Evolutionary conservation across 2,888 invertebrate species (phyloP).

Genomic region (Shargacucullia verbasci): DNA sequence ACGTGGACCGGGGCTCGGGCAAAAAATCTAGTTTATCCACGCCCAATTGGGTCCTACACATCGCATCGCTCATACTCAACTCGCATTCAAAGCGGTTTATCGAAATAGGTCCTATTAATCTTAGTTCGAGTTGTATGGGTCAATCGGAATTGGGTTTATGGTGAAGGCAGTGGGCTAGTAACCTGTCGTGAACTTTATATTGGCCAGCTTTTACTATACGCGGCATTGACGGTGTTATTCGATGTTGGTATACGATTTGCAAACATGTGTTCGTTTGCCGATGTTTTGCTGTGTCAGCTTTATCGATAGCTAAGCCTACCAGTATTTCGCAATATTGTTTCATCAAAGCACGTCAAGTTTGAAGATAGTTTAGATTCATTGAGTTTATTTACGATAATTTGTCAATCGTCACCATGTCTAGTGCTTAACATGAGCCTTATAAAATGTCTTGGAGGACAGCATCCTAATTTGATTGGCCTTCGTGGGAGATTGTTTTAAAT

Average conservation of each 20-base stretch:
- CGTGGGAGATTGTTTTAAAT: too few species aligned
- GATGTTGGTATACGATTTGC: neutral
- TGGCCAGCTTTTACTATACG: constrained; percentile 2
- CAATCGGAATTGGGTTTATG: constrained; percentile 34
- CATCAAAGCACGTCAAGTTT: too few species aligned
- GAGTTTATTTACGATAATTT: too few species aligned
- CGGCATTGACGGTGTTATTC: neutral
- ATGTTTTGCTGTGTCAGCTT: too few species aligned
- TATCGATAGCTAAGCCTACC: too few species aligned
- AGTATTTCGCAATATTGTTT: too few species aligned
- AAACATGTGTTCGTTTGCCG: neutral
- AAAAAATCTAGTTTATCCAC: constrained; percentile 40
- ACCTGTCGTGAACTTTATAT: constrained; percentile 3
- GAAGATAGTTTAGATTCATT: too few species aligned
- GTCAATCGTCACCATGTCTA: too few species aligned
- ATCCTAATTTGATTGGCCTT: too few species aligned
- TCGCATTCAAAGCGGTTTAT: constrained; percentile 28
- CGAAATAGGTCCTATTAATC: constrained; percentile 20
- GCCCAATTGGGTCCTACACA: constrained; percentile 30
- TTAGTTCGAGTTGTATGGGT: constrained; percentile 26
- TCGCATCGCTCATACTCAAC: constrained; percentile 4
- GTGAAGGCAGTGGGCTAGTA: constrained; percentile 5
- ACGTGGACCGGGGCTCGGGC: constrained; percentile 34
- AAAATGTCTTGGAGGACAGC: too few species aligned
- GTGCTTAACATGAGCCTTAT: too few species aligned